phyloP scores from a whole-genome alignment of 2,888 invertebrate genomes.

The Eledone cirrhosa region DNA sequence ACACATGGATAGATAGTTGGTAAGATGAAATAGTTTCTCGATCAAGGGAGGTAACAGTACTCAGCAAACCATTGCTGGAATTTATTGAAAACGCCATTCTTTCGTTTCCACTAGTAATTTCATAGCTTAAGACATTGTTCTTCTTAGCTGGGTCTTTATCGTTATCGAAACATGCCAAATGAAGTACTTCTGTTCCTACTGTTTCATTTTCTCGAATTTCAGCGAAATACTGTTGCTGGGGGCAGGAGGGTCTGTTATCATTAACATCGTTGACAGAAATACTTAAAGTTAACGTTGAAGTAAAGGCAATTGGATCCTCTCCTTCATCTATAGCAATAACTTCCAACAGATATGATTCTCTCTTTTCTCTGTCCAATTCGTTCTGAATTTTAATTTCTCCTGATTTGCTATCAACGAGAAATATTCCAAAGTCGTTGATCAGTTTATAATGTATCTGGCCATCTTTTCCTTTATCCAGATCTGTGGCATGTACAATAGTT shows the following conservation, averaged over 20 bases:
- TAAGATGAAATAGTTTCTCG: slow-evolving; percentile 47
- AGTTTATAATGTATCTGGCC: slow-evolving; percentile 42
- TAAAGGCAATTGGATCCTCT: slow-evolving; percentile 12
- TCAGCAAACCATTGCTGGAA: slow-evolving; percentile 39
- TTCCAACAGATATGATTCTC: slow-evolving; percentile 40
- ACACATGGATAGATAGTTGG: slow-evolving; percentile 35
- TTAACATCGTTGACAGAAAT: slow-evolving; percentile 60
- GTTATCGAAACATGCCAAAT: slow-evolving; percentile 37
- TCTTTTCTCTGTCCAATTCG: slow-evolving; percentile 44
- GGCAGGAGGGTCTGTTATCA: slow-evolving; percentile 52
- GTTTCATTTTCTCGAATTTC: slow-evolving; percentile 32
- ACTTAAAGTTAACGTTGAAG: slow-evolving; percentile 45
- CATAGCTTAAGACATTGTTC: slow-evolving; percentile 41
- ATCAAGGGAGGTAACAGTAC: slow-evolving; percentile 40
- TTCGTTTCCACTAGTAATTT: slow-evolving; percentile 40
- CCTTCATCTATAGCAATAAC: slow-evolving; percentile 37
- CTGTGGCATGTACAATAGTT: slow-evolving; percentile 40
- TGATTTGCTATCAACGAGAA: slow-evolving; percentile 38
- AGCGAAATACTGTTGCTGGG: not conserved
- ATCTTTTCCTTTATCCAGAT: slow-evolving; percentile 44
- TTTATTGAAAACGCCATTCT: slow-evolving; percentile 41
- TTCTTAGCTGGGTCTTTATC: slow-evolving; percentile 38
- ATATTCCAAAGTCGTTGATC: slow-evolving; percentile 38
- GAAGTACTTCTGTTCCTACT: slow-evolving; percentile 34
- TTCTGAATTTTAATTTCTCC: slow-evolving; percentile 41